These are phyloP conservation scores for Noctua comes DNA, from an alignment of 2,888 invertebrate species.

Conservation along the genomic window DNA sequence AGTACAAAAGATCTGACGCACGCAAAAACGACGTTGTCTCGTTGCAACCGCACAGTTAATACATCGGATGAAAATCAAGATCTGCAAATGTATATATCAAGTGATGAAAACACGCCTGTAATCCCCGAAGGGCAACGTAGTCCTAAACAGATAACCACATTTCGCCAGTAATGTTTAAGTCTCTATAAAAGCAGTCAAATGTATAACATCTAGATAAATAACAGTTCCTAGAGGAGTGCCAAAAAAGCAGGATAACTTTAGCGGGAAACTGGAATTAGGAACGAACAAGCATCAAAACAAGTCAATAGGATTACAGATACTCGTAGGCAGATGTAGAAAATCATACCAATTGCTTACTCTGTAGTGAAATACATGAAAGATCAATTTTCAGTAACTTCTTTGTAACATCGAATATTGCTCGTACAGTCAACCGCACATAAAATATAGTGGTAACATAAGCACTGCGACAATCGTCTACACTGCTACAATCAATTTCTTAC, in stretches of 20 bases:
- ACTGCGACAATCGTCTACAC: neutral
- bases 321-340: neutral
- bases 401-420: neutral
- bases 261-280: neutral
- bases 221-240: too few relatives aligned
- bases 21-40: neutral
- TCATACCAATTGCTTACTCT: neutral
- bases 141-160: neutral
- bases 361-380: neutral
- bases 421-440: neutral
- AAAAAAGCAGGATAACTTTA: constrained; percentile 1
- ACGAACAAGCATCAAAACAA: neutral
- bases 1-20: neutral
- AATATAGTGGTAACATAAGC: neutral
- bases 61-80: neutral
- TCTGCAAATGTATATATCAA: neutral
- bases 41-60: neutral
- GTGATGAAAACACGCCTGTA: neutral
- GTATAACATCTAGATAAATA: neutral
- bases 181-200: neutral
- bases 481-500: neutral
- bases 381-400: neutral
- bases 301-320: neutral
- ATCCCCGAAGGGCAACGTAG: neutral
- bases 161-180: neutral